Evolutionary conservation across 1,140 invertebrate species (phyloP), one percentile per base, ranked within the genome.

Genomic region (Mercenaria mercenaria): DNA sequence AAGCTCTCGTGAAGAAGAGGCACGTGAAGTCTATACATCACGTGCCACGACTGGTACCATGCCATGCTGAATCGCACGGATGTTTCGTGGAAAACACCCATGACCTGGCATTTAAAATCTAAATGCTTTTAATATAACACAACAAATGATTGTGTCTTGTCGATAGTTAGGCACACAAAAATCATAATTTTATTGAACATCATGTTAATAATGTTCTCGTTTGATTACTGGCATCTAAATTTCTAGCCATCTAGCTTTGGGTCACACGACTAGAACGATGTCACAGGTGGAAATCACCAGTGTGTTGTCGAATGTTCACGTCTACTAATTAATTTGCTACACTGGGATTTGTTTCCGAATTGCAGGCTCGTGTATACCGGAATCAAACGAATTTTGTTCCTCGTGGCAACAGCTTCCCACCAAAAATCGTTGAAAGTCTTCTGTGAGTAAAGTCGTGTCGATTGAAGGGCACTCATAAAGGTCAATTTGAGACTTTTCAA

Each of bases 311-410:
- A 37, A 39, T 23, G 39, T 41, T 39, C 0, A 39, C 32, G 1
- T 79, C 47, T 23, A n/a, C 10, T 37, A 3, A 47, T 20, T 0
- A 56, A 43, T 37, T 2, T 23, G 47, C 76, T 79, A 79, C 50
- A 39, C 76, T 41, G 43, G 26, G 26, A 79, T 52, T 56, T 79
- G 76, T 52, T 79, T 47, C 59, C 32, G 34, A 26, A 79, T 18
- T n/a, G 29, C 26, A 4, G 88, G 23, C 52, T 93, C 93, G 88
- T 94, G 91, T 74, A 94, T 94, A 37, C 93, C 93, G n/a, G 93
- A 94, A 61, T 94, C 93, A 82, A 94, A 93, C 0, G 92, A 93
- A 52, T 91, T 90, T 80, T 93, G 89, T 76, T 93, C 92, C 2
- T 84, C 79, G 72, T 92, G 91, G 77, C 89, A 89, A 11, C 32